These are phyloP conservation scores for Ariopsis seemanni DNA, from an alignment of 2,113 vertebrate genomes.

Conservation along the genomic window DNA sequence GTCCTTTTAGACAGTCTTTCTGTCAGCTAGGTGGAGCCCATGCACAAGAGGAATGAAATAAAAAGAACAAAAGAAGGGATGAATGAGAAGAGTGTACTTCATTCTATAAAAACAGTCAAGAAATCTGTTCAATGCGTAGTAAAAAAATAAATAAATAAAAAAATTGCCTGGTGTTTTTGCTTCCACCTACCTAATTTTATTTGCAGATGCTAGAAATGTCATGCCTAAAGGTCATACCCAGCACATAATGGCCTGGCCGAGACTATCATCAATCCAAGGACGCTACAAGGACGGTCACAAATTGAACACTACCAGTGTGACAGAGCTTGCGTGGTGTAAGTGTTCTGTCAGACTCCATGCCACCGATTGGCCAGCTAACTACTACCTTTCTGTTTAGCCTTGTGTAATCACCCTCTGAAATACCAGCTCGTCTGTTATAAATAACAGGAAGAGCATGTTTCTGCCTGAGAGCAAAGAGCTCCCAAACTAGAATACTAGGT, in stretches of 20 bases:
- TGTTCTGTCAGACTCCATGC: constrained; percentile 21
- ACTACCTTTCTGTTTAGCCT: constrained; percentile 24
- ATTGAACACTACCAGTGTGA: background rate
- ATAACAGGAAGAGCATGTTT: constrained; percentile 46
- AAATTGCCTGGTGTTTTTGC: background rate
- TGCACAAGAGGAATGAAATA: background rate
- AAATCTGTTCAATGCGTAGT: background rate
- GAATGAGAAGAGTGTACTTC: background rate
- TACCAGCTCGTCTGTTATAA: constrained; percentile 55
- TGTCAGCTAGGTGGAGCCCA: constrained; percentile 21
- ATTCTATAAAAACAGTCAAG: background rate
- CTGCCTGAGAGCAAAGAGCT: constrained; percentile 50
- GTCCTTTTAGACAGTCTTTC: background rate
- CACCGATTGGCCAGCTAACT: constrained; percentile 2
- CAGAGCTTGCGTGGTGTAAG: background rate
- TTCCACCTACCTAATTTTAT: constrained; percentile 49
- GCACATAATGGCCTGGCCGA: background rate
- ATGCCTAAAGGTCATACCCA: constrained; percentile 28
- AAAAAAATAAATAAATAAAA: background rate
- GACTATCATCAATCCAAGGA: background rate
- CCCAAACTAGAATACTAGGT: background rate
- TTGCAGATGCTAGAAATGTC: constrained; percentile 45
- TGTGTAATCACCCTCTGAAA: constrained; percentile 63
- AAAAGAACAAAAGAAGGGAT: background rate
- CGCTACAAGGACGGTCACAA: background rate